Conservation (phyloP, 2,113 vertebrate genomes). For the Ifrita kowaldi region DNA sequence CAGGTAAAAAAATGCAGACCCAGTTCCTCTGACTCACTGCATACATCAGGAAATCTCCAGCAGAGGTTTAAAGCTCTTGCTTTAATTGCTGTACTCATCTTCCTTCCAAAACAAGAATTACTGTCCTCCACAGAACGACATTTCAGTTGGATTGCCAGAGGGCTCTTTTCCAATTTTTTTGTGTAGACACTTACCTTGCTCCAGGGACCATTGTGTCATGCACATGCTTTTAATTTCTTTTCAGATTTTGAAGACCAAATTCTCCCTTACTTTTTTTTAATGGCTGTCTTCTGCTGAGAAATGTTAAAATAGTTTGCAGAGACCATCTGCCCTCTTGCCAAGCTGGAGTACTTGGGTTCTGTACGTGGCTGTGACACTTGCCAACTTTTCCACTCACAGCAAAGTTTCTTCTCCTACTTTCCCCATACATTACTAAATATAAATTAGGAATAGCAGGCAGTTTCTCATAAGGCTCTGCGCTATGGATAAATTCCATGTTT, state of each 20-base stretch:
- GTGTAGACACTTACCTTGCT: background rate
- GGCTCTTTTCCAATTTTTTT: background rate
- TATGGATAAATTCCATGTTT: background rate
- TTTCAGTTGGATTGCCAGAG: background rate
- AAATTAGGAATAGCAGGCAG: background rate
- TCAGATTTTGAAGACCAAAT: background rate
- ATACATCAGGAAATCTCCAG: background rate
- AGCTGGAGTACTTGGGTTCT: background rate
- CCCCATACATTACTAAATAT: background rate
- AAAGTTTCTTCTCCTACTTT: background rate
- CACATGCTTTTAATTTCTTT: background rate
- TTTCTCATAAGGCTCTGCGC: background rate
- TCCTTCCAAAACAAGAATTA: background rate
- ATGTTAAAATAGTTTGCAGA: background rate
- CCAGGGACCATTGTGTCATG: background rate
- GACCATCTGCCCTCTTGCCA: constrained; percentile 8
- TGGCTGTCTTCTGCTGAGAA: background rate
- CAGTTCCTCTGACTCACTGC: background rate
- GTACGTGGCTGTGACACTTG: background rate
- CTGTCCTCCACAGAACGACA: background rate
- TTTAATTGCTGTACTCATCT: background rate
- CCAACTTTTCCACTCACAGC: background rate
- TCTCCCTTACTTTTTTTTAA: background rate
- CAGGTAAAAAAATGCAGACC: background rate
- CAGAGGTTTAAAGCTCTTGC: background rate